These are phyloP conservation scores for Drosophila aldrichi DNA, from an alignment of 2,888 invertebrate species.

Conservation along the genomic window DNA sequence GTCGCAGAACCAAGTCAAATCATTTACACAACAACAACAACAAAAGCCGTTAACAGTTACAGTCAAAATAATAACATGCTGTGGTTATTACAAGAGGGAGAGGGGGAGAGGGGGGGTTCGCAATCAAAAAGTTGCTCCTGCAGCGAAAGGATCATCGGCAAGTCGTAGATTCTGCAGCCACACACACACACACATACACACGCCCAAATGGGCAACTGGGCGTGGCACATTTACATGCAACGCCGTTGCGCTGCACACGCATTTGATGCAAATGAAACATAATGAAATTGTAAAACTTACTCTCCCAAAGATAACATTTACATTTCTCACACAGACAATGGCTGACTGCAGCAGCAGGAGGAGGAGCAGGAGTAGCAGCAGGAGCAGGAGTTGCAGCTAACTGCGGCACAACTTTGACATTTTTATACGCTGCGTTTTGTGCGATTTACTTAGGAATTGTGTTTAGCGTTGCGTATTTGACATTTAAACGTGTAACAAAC, in stretches of 20 bases:
- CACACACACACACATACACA: conserved; percentile 11
- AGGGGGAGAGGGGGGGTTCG: background rate
- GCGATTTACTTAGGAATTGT: conserved; percentile 80
- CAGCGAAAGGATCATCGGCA: conserved; percentile 46
- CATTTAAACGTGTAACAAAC: conserved; percentile 79
- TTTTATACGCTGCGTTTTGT: conserved; percentile 71
- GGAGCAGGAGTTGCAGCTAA: conserved; percentile 2
- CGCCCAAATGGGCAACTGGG: conserved; percentile 23
- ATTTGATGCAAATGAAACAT: conserved; percentile 80
- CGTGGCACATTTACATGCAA: conserved; percentile 71
- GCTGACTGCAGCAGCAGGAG: conserved; percentile 4
- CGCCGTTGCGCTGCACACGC: conserved; percentile 53
- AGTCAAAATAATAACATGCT: conserved; percentile 35
- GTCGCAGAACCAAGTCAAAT: conserved; percentile 39
- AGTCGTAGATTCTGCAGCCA: conserved; percentile 38
- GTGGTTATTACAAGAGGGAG: conserved; percentile 20
- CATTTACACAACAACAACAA: conserved; percentile 27
- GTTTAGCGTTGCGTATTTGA: conserved; percentile 77
- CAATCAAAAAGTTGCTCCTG: conserved; percentile 62
- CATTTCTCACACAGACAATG: conserved; percentile 70
- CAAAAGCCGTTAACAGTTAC: conserved; percentile 28
- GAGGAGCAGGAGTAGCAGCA: background rate
- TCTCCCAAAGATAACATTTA: conserved; percentile 78
- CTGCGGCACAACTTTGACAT: conserved; percentile 72
- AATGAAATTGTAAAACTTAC: conserved; percentile 80